Evolutionary conservation across 2,888 invertebrate genomes (phyloP).

Genomic region (Alentia gelatinosa): DNA sequence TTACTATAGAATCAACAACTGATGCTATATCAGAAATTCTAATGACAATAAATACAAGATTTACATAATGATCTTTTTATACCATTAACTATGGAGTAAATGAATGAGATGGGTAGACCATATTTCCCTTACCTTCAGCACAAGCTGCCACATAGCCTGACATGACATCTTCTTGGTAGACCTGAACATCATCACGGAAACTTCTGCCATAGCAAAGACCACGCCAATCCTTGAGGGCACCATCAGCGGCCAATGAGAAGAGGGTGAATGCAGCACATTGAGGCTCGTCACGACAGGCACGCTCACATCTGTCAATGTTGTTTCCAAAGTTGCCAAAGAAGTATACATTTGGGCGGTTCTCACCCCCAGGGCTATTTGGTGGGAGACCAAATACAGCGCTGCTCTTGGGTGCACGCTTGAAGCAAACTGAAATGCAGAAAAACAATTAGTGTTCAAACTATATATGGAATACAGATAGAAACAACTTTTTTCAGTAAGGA

Average conservation of each 20-base stretch:
- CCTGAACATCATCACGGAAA: background rate
- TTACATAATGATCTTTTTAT: no score
- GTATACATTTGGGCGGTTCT: background rate
- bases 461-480: no score
- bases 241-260: background rate
- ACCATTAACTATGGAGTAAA: no score
- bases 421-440: background rate
- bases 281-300: background rate
- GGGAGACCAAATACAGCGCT: conserved; percentile 26
- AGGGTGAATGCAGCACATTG: conserved; percentile 39
- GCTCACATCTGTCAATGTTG: background rate
- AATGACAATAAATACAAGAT: no score
- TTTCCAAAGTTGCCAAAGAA: background rate
- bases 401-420: conserved; percentile 4
- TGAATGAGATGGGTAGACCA: no score
- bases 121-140: background rate
- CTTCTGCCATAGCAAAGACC: conserved; percentile 31
- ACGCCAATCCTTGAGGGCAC: background rate
- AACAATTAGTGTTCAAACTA: background rate
- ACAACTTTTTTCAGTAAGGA: no score
- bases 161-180: conserved; percentile 38
- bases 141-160: conserved; percentile 15
- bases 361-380: background rate
- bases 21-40: no score
- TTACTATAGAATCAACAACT: background rate